Evolutionary conservation across 2,113 vertebrate genomes (phyloP).

Genomic region (Crotalus tigris): DNA sequence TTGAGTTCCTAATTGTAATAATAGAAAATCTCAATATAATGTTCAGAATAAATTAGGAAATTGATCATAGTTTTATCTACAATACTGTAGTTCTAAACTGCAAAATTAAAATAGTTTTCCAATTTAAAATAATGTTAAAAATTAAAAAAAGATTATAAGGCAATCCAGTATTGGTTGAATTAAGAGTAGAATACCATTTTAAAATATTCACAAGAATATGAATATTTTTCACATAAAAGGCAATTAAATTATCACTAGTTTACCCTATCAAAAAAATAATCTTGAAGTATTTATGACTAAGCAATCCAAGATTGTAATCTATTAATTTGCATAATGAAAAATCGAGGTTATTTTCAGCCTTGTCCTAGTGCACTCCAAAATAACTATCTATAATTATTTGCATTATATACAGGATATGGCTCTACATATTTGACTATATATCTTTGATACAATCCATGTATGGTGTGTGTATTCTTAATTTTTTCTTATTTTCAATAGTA

Average conservation of each 20-base stretch:
- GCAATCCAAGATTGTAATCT: neutral
- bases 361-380: neutral
- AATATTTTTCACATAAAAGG: neutral
- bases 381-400: neutral
- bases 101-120: neutral
- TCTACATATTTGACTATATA: neutral
- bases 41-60: neutral
- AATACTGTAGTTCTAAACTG: neutral
- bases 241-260: neutral
- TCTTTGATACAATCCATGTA: neutral
- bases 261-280: neutral
- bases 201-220: neutral
- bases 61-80: neutral
- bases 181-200: neutral
- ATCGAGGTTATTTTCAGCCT: neutral
- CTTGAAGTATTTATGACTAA: neutral
- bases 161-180: neutral
- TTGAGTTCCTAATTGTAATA: neutral
- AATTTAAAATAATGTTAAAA: neutral
- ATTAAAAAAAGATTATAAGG: neutral
- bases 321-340: neutral
- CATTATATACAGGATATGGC: neutral
- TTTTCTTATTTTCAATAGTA: neutral
- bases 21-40: neutral
- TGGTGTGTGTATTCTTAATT: neutral